Evolutionary conservation across 2,113 vertebrate species (phyloP).

Genomic region (Psilopsiagon aymara): DNA sequence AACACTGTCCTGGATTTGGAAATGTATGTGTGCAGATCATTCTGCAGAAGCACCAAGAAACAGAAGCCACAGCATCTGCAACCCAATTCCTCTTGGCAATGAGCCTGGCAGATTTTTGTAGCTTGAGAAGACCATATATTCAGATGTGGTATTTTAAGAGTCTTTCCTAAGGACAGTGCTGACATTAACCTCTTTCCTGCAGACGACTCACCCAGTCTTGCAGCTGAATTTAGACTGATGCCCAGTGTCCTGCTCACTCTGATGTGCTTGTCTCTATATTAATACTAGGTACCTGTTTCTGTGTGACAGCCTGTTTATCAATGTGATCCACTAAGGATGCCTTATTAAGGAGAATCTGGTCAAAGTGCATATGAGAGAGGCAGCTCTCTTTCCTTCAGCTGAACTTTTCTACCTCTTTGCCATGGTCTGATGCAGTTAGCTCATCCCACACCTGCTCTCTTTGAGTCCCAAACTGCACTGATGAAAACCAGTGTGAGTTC

Average conservation of each 20-base stretch:
- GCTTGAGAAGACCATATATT: slow-evolving; percentile 27
- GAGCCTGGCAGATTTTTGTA: slow-evolving; percentile 47
- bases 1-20: not conserved
- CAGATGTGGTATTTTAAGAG: slow-evolving; percentile 51
- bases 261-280: not conserved
- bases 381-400: not conserved
- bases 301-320: not conserved
- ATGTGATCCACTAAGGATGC: not conserved
- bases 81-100: slow-evolving; percentile 30
- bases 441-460: not conserved
- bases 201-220: not conserved
- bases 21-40: not conserved
- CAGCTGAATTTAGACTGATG: not conserved
- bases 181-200: slow-evolving; percentile 48
- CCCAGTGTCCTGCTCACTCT: not conserved
- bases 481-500: not conserved
- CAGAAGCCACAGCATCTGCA: not conserved
- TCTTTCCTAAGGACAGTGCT: slow-evolving; percentile 18
- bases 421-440: not conserved
- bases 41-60: not conserved
- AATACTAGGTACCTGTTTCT: not conserved
- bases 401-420: not conserved
- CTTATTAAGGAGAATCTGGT: not conserved
- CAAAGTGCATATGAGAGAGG: not conserved
- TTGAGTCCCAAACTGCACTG: not conserved